phyloP scores from a whole-genome alignment of 2,797 vertebrate species.

The Malurus splendens region DNA sequence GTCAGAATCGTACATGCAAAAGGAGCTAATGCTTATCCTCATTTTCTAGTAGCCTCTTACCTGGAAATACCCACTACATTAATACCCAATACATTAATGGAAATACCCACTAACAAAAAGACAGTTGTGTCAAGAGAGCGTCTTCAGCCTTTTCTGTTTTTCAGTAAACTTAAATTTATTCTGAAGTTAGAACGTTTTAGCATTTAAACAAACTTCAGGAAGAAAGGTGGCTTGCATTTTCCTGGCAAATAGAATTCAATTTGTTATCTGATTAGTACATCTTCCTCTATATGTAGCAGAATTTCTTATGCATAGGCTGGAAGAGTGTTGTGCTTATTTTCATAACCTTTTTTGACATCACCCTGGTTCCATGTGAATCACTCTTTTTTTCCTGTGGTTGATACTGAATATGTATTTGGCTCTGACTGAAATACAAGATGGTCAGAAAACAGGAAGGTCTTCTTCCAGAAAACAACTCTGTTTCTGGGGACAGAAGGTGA shows the following conservation, averaged over 20 bases:
- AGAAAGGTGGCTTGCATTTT: background rate
- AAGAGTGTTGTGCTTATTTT: background rate
- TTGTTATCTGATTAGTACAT: background rate
- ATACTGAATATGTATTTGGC: background rate
- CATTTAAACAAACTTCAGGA: background rate
- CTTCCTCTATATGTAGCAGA: background rate
- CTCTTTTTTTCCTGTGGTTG: background rate
- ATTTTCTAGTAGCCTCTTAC: background rate
- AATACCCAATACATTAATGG: background rate
- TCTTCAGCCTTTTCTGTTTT: background rate
- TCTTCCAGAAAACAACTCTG: background rate
- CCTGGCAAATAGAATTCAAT: background rate
- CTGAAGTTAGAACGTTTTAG: background rate
- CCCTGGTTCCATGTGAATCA: background rate
- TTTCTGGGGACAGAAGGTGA: background rate
- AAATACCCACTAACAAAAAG: background rate
- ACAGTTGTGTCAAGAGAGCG: background rate
- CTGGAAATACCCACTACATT: background rate
- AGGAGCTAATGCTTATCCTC: background rate
- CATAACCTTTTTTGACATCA: background rate
- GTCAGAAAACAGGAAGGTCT: background rate
- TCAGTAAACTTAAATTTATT: background rate
- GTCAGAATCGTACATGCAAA: background rate
- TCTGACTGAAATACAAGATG: background rate
- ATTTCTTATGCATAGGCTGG: background rate